Conservation (phyloP, 2,113 vertebrate species). For the Formicarius rufipectus region DNA sequence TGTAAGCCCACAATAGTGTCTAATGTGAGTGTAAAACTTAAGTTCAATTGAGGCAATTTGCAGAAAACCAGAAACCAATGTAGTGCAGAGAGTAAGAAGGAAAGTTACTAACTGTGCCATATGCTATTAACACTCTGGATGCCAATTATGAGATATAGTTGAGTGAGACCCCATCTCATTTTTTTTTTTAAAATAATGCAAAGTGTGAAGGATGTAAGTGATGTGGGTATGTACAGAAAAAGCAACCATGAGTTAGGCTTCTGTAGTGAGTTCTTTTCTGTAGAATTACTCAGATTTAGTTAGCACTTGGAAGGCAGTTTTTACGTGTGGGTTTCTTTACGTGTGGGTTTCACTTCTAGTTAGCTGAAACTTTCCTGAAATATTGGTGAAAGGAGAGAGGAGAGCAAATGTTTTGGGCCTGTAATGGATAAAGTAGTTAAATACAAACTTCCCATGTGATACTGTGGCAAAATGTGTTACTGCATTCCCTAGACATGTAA, state of each 20-base stretch:
- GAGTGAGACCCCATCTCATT: background rate
- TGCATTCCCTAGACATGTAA: background rate
- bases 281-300: background rate
- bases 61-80: background rate
- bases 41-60: background rate
- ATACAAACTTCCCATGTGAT: background rate
- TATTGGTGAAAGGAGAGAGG: background rate
- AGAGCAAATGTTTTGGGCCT: background rate
- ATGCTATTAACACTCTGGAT: background rate
- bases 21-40: conserved; percentile 82
- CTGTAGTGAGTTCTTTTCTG: background rate
- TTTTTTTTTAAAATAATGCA: background rate
- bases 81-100: background rate
- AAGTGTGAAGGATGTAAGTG: background rate
- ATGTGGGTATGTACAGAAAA: background rate
- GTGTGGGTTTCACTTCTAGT: background rate
- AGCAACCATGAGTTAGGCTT: background rate
- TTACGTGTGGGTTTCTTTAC: background rate
- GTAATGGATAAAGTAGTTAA: background rate
- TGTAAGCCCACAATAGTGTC: conserved; percentile 99
- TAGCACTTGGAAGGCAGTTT: background rate
- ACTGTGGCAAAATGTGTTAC: background rate
- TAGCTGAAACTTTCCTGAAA: background rate
- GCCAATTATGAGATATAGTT: background rate
- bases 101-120: background rate